Evolutionary conservation across 2,888 invertebrate genomes (phyloP), one percentile per base, ranked within the genome.

Genomic region (Hypselothyrea guttata): DNA sequence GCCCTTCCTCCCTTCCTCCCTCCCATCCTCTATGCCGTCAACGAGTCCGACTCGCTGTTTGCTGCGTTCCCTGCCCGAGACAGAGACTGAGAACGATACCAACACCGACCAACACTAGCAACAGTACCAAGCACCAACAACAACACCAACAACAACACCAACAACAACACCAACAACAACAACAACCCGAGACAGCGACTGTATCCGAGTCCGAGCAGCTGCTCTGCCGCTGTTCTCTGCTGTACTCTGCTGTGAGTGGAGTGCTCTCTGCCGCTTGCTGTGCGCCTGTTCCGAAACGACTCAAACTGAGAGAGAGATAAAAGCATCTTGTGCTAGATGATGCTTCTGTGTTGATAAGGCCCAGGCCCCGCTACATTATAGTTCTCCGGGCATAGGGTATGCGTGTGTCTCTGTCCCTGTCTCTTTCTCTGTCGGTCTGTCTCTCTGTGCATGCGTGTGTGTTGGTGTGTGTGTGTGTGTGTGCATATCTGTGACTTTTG

Each of bases 241-340:
- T 27, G 16, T 13, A 12, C 22, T 41, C 22, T n/a, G 9, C 15
- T 11, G 22, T 58, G 74, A 69, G 74, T 77, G 73, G 74, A 66
- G 74, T 56, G 74, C 48, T 42, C 74, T 84, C 68, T 68, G 47
- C 16, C 35, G 45, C 18, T 66, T 82, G 58, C 87, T 87, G 87
- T 75, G 67, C 75, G 87, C 87, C 87, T 88, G 86, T 76, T 88
- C 74, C 71, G 68, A 77, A 77, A 71, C 82, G 87, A 87, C 87
- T 87, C 87, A 87, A 87, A 88, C 88, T 88, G 87, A 87, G 87
- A 87, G 87, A 84, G 87, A 87, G 87, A 87, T 87, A 88, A 87
- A 88, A 87, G 87, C 86, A 86, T 88, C 86, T 82, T 78, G 74
- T 71, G 76, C 71, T 73, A 77, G 81, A 71, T 86, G 86, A 86